A percentile compares a stretch with the other conserved stretches of the same genome.
Conservation (phyloP, 2,113 vertebrate species). For the Pituophis catenifer region DNA sequence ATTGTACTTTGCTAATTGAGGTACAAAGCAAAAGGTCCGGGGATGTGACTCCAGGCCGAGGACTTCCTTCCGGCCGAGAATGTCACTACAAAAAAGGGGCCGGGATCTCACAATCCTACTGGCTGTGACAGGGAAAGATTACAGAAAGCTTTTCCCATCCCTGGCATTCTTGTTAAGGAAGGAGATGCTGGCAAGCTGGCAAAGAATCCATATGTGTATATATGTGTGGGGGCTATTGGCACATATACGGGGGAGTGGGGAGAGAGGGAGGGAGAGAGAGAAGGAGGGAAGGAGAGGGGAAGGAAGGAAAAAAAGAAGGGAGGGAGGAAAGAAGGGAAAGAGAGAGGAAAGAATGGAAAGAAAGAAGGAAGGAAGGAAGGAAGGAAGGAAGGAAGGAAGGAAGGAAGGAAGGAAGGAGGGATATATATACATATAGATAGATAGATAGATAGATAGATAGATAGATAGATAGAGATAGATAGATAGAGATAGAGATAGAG, state of each 20-base stretch:
- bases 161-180: slow-evolving; percentile 50
- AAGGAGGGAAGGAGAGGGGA: too few relatives aligned
- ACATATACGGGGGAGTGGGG: too few relatives aligned
- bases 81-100: background rate
- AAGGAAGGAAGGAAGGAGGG: too few relatives aligned
- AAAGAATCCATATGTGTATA: background rate
- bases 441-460: too few relatives aligned
- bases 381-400: too few relatives aligned
- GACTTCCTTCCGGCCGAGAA: background rate
- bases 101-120: slow-evolving; percentile 19
- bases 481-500: too few relatives aligned
- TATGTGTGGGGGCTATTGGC: background rate
- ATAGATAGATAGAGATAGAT: too few relatives aligned
- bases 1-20: slow-evolving; percentile 73
- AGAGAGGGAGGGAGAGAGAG: too few relatives aligned
- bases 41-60: slow-evolving; percentile 26
- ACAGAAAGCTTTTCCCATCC: slow-evolving; percentile 35
- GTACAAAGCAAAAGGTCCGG: slow-evolving; percentile 47
- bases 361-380: too few relatives aligned
- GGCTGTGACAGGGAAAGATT: slow-evolving; percentile 35
- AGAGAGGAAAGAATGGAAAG: too few relatives aligned
- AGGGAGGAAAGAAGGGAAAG: too few relatives aligned
- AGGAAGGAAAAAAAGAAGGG: background rate
- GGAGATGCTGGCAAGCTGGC: slow-evolving; percentile 56
- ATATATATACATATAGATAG: too few relatives aligned